Conservation (phyloP, 2,113 vertebrate species). For the Lipotes vexillifer region DNA sequence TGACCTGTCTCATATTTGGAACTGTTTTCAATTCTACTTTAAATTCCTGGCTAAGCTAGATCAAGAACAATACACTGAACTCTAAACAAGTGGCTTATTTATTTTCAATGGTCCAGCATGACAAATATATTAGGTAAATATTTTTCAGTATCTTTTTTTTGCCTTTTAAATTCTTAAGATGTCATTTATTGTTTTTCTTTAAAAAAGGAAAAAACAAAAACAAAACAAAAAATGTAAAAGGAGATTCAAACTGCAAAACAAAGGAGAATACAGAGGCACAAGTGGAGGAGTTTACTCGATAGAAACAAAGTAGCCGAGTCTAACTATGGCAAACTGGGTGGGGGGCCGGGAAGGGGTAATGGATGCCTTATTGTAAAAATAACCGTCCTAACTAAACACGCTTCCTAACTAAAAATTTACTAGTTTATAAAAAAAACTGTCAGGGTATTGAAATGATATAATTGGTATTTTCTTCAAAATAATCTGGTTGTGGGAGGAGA, state of each 20-base stretch:
- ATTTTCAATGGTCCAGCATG: background rate
- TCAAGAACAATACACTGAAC: background rate
- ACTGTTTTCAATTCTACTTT: constrained; percentile 16
- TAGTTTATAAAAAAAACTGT: constrained; percentile 20
- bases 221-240: constrained; percentile 69
- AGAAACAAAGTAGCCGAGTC: constrained; percentile 87
- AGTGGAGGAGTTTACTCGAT: constrained; percentile 84
- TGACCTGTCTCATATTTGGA: background rate
- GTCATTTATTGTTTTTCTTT: constrained; percentile 76
- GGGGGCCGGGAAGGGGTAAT: constrained; percentile 80
- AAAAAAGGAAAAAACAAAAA: constrained; percentile 59
- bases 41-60: constrained; percentile 18
- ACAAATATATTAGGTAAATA: background rate
- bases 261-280: constrained; percentile 85
- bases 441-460: background rate
- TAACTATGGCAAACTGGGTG: constrained; percentile 82
- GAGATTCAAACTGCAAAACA: constrained; percentile 86
- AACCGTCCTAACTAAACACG: constrained; percentile 78
- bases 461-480: constrained; percentile 25
- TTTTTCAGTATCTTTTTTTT: constrained; percentile 62
- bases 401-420: constrained; percentile 14
- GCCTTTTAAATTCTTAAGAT: constrained; percentile 82
- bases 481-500: background rate
- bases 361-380: constrained; percentile 95
- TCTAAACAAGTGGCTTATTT: background rate